phyloP scores from a whole-genome alignment of 64 coral and sea anemone genomes.

The Porites australiensis region DNA sequence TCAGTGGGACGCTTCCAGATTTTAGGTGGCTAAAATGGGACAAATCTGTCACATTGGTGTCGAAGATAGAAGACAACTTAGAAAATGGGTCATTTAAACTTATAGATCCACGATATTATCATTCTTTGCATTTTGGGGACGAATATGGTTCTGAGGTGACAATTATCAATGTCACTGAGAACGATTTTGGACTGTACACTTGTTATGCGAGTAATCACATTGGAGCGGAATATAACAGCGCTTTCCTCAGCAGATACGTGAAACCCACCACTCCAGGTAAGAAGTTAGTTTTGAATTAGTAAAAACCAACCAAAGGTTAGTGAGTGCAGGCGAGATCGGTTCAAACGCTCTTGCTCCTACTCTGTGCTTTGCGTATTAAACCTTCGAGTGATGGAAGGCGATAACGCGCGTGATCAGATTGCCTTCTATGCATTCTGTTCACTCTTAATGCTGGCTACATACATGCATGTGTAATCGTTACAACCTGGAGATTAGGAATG shows the following conservation, averaged over 20 bases:
- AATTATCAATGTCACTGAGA: slow-evolving; percentile 79
- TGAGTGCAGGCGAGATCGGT: too few species aligned
- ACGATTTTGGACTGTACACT: slow-evolving; percentile 92
- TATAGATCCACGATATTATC: slow-evolving; percentile 72
- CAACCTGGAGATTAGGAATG: too few species aligned
- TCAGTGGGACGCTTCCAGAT: slow-evolving; percentile 91
- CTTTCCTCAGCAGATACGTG: slow-evolving; percentile 69
- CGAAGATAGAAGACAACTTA: background rate
- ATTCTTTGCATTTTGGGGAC: slow-evolving; percentile 41
- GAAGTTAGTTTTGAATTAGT: background rate
- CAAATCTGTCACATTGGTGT: slow-evolving; percentile 50
- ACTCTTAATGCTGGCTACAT: too few species aligned
- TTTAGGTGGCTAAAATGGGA: slow-evolving; percentile 97
- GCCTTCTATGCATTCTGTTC: too few species aligned
- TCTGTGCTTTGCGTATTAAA: too few species aligned
- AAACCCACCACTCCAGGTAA: slow-evolving; percentile 45
- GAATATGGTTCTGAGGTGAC: slow-evolving; percentile 63
- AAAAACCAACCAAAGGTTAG: too few species aligned
- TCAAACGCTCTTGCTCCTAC: too few species aligned
- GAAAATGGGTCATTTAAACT: slow-evolving; percentile 48
- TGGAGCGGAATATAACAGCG: slow-evolving; percentile 71
- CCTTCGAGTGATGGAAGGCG: too few species aligned
- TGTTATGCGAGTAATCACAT: slow-evolving; percentile 93
- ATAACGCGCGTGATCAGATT: too few species aligned
- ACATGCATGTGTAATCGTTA: too few species aligned